Evolutionary conservation across 2,113 vertebrate genomes (phyloP), one percentile per base, ranked within the genome.

Genomic region (Pongo abelii): DNA sequence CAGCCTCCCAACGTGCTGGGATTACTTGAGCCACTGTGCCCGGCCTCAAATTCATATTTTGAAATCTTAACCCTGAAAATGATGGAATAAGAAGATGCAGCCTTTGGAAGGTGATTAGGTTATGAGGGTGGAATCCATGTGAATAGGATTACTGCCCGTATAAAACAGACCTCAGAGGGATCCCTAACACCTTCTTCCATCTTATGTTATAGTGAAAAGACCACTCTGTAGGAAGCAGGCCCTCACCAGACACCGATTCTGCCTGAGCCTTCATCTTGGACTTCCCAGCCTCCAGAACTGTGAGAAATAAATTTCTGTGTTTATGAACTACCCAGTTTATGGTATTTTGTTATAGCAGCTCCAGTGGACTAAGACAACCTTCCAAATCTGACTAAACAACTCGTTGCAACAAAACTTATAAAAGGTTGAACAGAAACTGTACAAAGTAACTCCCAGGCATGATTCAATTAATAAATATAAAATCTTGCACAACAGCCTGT

Each of bases 331-430:
- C 30, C 13, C 22, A 57, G 32, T 59, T 59, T 5, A 67, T 57
- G 38, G 40, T 27, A 67, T 74, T 96, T 67, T 55, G 67, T 87
- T 25, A 85, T 5, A 87, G 84, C 27, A 87, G 48, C 79, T 59
- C 55, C 48, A 50, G 40, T 25, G 61, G 46, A 57, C 75, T 86
- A 59, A 86, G 48, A 69, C 74, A 74, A 87, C 40, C 38, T 43
- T 75, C 38, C 35, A 93, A 86, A 86, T 81, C 25, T 43, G 18
- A 70, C 57, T 40, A 16, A 97, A 93, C 25, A 93, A 95, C 32
- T 52, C 35, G 77, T 27, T 85, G 38, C 32, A 40, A 40, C 38
- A 84, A 61, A 72, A 83, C 11, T 27, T 87, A 74, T 6, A 86
- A n/a, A 95, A 80, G 52, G 14, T 1, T 69, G n/a, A 67, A 52